phyloP scores from a whole-genome alignment of 2,888 invertebrate genomes.

The Sminthurides aquaticus region DNA sequence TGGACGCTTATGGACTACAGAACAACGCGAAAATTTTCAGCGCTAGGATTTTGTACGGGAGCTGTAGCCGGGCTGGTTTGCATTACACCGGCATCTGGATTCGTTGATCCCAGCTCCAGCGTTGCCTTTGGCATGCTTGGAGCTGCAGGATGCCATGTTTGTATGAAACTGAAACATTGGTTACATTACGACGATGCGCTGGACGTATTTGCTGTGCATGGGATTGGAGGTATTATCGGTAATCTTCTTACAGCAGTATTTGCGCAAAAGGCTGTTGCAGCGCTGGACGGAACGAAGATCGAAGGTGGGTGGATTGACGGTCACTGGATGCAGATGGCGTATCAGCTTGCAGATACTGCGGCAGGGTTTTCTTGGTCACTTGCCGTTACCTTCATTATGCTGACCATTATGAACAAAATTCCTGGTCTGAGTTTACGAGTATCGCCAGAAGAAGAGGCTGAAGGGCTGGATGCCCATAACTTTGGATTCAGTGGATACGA shows the following conservation, averaged over 20 bases:
- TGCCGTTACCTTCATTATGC: constrained; percentile 29
- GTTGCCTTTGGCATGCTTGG: constrained; percentile 36
- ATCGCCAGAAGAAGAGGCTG: constrained; percentile 25
- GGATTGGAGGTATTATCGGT: constrained; percentile 39
- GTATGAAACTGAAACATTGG: constrained; percentile 31
- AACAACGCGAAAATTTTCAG: constrained; percentile 27
- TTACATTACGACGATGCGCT: constrained; percentile 36
- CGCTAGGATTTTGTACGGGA: constrained; percentile 37
- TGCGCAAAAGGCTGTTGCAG: constrained; percentile 33
- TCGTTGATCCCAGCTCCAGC: constrained; percentile 31
- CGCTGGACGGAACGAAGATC: constrained; percentile 24
- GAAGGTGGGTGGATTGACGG: constrained; percentile 39
- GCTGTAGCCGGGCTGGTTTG: constrained; percentile 33
- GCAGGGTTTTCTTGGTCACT: constrained; percentile 38
- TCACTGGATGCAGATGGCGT: constrained; percentile 36
- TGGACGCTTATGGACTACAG: constrained; percentile 35
- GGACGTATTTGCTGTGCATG: constrained; percentile 41
- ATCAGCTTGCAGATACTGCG: constrained; percentile 33
- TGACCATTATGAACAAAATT: constrained; percentile 35
- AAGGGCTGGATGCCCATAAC: constrained; percentile 35
- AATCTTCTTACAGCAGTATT: constrained; percentile 39
- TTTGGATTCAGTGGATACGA: constrained; percentile 38
- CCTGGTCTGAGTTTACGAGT: constrained; percentile 35
- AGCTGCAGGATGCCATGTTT: constrained; percentile 32
- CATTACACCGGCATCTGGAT: constrained; percentile 32